Evolutionary conservation across 1,140 invertebrate genomes (phyloP), one percentile per base, ranked within the genome.

Genomic region (Musca vetustissima): DNA sequence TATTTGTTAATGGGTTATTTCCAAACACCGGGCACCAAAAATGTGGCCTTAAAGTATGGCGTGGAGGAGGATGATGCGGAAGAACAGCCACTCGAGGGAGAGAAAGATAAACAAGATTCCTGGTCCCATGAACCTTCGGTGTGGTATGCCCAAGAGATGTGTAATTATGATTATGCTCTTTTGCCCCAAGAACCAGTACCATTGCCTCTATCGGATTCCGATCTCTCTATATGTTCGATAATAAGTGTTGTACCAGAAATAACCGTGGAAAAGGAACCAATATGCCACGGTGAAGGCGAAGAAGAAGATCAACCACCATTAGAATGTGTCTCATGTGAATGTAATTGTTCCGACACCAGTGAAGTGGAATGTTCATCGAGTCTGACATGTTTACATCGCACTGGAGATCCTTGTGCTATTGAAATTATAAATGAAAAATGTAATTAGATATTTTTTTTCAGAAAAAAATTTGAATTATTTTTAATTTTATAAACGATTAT

Each of bases 1-100:
- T 89, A 87, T 64, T 89, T 92, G 86, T 86, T 89, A 66, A 87
- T 90, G 70, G 90, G 90, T 2, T 88, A 87, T 73, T 80, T 80
- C 52, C 66, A 80, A 66, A 73, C 74, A 0, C 69, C 68, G n/a
- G 59, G 66, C 59, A 13, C n/a, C n/a, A 24, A 61, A 52, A 71
- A 15, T 32, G 66, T 1, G 17, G 1, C 36, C 43, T 47, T n/a
- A n/a, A 66, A 32, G 21, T 6, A 88, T 89, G 70, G 72, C 87
- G 57, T 73, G 84, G 17, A n/a, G n/a, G n/a, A n/a, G n/a, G 85
- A 86, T 8, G 82, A 85, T 66, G 81, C 83, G 13, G 71, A 85
- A 19, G 86, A 87, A 75, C 82, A 83, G 48, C 81, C 81, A 14
- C 84, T 84, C 22, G 78, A 85, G 21, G 64, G 75, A 14, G 82